Evolutionary conservation across 1,140 invertebrate genomes (phyloP).

Genomic region (Hylyphantes graminicola): DNA sequence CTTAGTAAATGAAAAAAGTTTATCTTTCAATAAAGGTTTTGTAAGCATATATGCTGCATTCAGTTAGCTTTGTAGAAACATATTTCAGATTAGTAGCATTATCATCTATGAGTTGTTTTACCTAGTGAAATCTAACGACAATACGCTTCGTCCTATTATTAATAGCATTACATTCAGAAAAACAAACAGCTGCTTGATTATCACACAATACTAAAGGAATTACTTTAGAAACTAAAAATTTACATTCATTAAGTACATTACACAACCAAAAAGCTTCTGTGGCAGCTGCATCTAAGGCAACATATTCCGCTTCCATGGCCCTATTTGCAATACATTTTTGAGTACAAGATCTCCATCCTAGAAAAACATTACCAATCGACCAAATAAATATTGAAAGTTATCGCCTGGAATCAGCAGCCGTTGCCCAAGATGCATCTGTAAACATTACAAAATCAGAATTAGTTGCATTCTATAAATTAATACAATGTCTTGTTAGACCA

Average conservation of each 20-base stretch:
- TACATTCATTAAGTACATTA: neutral
- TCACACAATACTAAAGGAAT: no score
- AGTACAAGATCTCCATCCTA: neutral
- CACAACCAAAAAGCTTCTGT: neutral
- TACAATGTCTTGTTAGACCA: neutral
- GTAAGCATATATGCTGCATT: no score
- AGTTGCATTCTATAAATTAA: neutral
- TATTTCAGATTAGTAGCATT: no score
- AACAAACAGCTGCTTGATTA: no score
- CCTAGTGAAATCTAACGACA: no score
- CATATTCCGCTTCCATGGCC: neutral
- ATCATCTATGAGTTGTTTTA: no score
- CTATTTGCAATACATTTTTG: neutral
- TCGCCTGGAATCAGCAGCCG: neutral
- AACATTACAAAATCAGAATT: slow-evolving; percentile 1
- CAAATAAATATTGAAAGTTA: neutral
- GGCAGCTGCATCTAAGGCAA: neutral
- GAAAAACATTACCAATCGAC: slow-evolving; percentile 5
- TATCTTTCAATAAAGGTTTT: no score
- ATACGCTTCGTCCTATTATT: no score
- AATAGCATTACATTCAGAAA: no score
- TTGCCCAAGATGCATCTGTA: slow-evolving; percentile 12
- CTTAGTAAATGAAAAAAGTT: no score
- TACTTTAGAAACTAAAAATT: no score
- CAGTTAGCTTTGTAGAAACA: no score